These are phyloP conservation scores for Chunga burmeisteri DNA, from an alignment of 2,113 vertebrate species.

Conservation along the genomic window DNA sequence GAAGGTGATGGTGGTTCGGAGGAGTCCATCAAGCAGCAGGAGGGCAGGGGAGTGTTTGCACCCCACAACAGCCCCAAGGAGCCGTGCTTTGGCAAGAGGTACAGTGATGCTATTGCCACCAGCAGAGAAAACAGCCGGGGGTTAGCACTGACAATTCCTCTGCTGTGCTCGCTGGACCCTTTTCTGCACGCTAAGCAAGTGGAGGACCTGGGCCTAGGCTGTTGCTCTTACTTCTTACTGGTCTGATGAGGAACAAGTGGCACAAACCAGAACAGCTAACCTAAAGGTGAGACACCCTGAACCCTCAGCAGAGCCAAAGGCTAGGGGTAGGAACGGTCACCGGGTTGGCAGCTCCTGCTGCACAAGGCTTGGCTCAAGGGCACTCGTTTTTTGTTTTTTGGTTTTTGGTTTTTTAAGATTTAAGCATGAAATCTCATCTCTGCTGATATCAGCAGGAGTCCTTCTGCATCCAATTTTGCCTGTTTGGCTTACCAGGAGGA, in stretches of 20 bases:
- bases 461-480: neutral
- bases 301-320: neutral
- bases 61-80: neutral
- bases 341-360: neutral
- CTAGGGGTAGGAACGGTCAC: neutral
- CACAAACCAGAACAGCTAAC: neutral
- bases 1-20: neutral
- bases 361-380: neutral
- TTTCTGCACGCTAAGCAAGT: neutral
- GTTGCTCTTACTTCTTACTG: neutral
- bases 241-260: neutral
- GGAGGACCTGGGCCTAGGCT: neutral
- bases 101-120: neutral
- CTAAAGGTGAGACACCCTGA: neutral
- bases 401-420: neutral
- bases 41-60: neutral
- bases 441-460: neutral
- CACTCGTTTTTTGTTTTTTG: fast-evolving
- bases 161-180: neutral
- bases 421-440: neutral
- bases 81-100: neutral
- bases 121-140: neutral
- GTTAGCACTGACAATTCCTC: neutral
- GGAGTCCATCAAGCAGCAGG: neutral
- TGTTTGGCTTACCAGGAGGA: neutral